Evolutionary conservation across 2,888 invertebrate genomes (phyloP).

Genomic region (Cordilura impudica): DNA sequence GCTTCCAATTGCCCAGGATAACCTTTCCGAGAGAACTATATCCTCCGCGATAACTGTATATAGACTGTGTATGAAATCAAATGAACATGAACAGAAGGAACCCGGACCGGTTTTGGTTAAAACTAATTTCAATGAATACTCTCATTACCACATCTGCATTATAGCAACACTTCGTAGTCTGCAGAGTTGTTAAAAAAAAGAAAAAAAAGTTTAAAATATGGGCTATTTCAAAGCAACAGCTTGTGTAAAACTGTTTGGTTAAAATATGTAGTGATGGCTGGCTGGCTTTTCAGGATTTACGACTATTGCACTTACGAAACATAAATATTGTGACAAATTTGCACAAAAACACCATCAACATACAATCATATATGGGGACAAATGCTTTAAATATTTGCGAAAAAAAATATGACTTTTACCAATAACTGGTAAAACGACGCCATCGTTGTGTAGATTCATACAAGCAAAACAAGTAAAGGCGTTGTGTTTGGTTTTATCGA

Average conservation of each 20-base stretch:
- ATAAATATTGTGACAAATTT: conserved; percentile 63
- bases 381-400: not conserved
- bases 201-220: conserved; percentile 47
- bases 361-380: not conserved
- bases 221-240: conserved; percentile 61
- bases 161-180: conserved; percentile 10
- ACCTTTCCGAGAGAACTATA: too few species aligned
- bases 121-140: too few species aligned
- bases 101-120: too few species aligned
- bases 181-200: conserved; percentile 23
- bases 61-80: too few species aligned
- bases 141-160: too few species aligned
- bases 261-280: conserved; percentile 45
- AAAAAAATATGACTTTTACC: not conserved
- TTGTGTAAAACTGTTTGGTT: conserved; percentile 48
- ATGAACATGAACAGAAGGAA: too few species aligned
- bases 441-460: conserved; percentile 32
- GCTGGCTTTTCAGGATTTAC: conserved; percentile 61
- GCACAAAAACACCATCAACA: conserved; percentile 40
- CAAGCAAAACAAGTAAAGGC: conserved; percentile 43
- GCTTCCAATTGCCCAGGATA: too few species aligned
- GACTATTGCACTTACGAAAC: conserved; percentile 58
- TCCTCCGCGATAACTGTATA: too few species aligned
- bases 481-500: too few species aligned
- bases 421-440: not conserved